These are phyloP conservation scores for Drosophila falleni DNA, from an alignment of 2,888 invertebrate genomes.

Conservation along the genomic window DNA sequence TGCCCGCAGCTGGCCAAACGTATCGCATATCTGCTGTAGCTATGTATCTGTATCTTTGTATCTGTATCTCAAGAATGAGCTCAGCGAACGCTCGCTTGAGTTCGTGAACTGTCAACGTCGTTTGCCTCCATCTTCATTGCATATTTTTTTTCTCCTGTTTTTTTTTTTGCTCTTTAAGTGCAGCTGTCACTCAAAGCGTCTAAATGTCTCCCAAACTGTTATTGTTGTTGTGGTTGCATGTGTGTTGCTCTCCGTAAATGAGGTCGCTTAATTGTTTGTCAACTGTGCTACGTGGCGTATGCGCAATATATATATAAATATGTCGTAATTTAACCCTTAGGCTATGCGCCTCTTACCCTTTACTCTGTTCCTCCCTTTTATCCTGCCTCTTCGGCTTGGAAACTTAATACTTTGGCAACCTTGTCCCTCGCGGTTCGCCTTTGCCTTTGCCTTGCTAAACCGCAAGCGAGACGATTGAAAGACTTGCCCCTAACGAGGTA, in stretches of 20 bases:
- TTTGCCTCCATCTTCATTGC: slow-evolving; percentile 58
- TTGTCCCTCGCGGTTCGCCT: slow-evolving; percentile 72
- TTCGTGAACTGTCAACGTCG: slow-evolving; percentile 78
- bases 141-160: slow-evolving; percentile 12
- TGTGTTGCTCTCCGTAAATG: slow-evolving; percentile 63
- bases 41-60: slow-evolving; percentile 35
- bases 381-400: slow-evolving; percentile 51
- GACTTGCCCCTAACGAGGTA: slow-evolving; percentile 55
- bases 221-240: slow-evolving; percentile 36
- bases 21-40: slow-evolving; percentile 64
- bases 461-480: slow-evolving; percentile 60
- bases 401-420: slow-evolving; percentile 72
- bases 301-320: slow-evolving; percentile 35
- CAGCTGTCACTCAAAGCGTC: slow-evolving; percentile 78
- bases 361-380: slow-evolving; percentile 22
- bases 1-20: slow-evolving; percentile 63
- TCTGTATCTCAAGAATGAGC: slow-evolving; percentile 72
- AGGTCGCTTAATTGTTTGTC: slow-evolving; percentile 77
- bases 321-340: slow-evolving; percentile 33
- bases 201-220: slow-evolving; percentile 70
- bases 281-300: slow-evolving; percentile 58
- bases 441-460: slow-evolving; percentile 38
- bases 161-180: slow-evolving; percentile 72
- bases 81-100: slow-evolving; percentile 54
- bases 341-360: slow-evolving; percentile 11